Conservation (phyloP, 2,888 invertebrate species). For the Lepidochitona cinerea region DNA sequence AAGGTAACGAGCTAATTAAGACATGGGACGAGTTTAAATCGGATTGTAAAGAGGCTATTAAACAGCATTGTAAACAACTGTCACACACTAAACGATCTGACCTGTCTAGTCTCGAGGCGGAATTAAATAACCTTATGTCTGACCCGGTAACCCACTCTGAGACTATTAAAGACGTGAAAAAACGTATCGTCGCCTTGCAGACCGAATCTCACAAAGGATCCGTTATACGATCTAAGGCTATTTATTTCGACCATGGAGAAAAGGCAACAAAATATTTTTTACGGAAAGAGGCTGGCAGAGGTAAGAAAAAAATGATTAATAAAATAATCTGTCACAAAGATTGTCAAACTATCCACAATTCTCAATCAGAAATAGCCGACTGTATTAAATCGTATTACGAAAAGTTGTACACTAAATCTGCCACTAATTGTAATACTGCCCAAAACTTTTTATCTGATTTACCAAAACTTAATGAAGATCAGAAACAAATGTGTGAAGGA, state of each 20-base stretch:
- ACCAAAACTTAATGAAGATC: neutral
- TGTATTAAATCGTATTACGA: neutral
- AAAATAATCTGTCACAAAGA: neutral
- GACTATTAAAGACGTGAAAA: too few species aligned
- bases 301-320: neutral
- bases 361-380: neutral
- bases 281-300: neutral
- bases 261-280: neutral
- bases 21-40: neutral
- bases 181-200: too few species aligned
- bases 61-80: neutral
- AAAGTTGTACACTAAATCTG: neutral
- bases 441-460: neutral
- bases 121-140: too few species aligned
- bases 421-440: neutral
- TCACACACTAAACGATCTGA: neutral
- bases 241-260: neutral
- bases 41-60: neutral
- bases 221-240: neutral
- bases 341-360: too few species aligned
- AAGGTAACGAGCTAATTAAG: neutral
- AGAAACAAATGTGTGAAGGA: neutral
- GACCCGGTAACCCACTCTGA: too few species aligned
- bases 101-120: neutral
- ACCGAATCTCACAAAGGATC: too few species aligned